A percentile compares a stretch with the other conserved stretches of the same genome.
phyloP scores from a whole-genome alignment of 2,113 vertebrate genomes.

The Misgurnus mizolepis region DNA sequence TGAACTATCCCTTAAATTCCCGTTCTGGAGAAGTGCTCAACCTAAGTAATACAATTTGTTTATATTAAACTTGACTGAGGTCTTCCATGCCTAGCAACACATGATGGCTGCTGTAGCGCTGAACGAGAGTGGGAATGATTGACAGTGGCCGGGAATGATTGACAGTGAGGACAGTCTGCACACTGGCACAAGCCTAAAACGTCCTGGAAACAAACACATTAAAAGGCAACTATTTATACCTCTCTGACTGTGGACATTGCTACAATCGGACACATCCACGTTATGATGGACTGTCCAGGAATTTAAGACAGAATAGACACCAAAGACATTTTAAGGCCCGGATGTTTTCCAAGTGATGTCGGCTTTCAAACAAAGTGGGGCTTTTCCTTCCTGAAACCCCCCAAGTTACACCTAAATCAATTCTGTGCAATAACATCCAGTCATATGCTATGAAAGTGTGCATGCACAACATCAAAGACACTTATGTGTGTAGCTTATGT shows the following conservation, averaged over 20 bases:
- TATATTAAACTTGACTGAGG: not conserved
- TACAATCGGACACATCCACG: slow-evolving; percentile 24
- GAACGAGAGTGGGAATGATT: not conserved
- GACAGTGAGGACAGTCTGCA: not conserved
- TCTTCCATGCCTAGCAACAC: not conserved
- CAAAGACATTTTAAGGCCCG: not conserved
- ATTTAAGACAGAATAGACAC: not conserved
- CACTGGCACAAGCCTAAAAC: not conserved
- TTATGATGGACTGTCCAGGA: slow-evolving; percentile 13
- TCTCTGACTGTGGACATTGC: not conserved
- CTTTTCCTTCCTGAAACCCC: not conserved
- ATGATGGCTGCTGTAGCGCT: not conserved
- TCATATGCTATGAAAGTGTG: not conserved
- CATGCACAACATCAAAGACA: not conserved
- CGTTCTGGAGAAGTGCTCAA: too few relatives aligned
- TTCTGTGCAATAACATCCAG: not conserved
- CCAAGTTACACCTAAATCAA: not conserved
- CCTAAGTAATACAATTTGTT: too few relatives aligned
- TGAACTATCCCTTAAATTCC: too few relatives aligned
- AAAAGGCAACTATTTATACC: slow-evolving; percentile 28
- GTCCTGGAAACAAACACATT: slow-evolving; percentile 13
- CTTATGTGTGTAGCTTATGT: not conserved
- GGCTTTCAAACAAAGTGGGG: not conserved
- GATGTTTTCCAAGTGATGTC: not conserved
- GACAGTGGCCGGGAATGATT: too few relatives aligned